Conservation (phyloP, 35 echinoderm and acorn worm genomes). For the Anneissia japonica region DNA sequence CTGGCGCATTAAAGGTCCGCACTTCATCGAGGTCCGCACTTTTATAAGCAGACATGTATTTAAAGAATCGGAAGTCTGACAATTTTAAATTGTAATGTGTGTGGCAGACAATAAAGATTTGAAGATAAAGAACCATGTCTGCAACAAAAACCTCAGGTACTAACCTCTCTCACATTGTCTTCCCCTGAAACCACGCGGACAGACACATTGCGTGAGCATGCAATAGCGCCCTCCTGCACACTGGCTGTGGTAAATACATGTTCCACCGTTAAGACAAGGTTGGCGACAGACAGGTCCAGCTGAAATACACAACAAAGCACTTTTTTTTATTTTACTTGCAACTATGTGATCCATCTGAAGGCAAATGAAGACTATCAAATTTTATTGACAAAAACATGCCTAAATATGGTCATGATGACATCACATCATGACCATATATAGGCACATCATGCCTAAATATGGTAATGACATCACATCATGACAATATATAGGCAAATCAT, state of each 20-base stretch:
- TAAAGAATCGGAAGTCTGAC: no score
- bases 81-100: no score
- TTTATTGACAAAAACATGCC: background rate
- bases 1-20: no score
- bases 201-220: conserved; percentile 43
- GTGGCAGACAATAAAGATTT: no score
- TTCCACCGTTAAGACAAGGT: conserved; percentile 73
- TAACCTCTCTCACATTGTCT: conserved; percentile 61
- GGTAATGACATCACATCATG: background rate
- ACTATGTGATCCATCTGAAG: background rate
- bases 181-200: conserved; percentile 42
- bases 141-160: background rate
- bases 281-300: conserved; percentile 40
- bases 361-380: background rate
- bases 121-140: no score
- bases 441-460: background rate
- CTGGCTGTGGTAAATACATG: conserved; percentile 39
- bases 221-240: conserved; percentile 41
- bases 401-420: background rate
- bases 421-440: no score
- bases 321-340: background rate
- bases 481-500: no score
- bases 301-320: background rate
- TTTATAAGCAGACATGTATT: no score
- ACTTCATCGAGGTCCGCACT: no score